Conservation (phyloP, 2,113 vertebrate genomes). For the Psittacara wagleri region DNA sequence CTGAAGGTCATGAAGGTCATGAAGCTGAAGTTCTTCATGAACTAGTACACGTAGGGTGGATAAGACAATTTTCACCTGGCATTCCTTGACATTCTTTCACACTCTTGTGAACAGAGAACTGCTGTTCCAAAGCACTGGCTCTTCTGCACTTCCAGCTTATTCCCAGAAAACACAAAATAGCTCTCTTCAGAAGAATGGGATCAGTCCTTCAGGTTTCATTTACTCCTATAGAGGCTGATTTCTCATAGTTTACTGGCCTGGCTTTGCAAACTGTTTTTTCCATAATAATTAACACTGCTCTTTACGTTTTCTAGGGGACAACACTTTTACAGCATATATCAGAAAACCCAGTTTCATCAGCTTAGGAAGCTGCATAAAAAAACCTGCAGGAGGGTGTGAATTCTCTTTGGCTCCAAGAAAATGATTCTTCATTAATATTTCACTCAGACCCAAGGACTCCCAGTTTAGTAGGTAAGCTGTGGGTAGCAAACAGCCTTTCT, state of each 20-base stretch:
- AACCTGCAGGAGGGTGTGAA: not conserved
- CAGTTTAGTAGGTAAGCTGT: not conserved
- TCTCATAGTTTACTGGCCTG: not conserved
- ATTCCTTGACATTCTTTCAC: not conserved
- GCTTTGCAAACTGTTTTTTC: not conserved
- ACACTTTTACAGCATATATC: not conserved
- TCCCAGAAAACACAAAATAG: not conserved
- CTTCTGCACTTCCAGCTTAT: not conserved
- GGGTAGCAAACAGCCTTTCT: not conserved
- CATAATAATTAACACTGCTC: not conserved
- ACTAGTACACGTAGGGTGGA: accelerated
- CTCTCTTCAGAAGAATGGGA: not conserved
- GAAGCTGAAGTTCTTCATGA: not conserved
- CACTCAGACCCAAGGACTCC: not conserved
- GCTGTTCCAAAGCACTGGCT: not conserved
- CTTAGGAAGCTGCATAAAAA: not conserved
- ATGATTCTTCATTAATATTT: not conserved
- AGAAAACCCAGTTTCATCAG: not conserved
- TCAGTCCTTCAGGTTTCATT: not conserved
- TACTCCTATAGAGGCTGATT: not conserved
- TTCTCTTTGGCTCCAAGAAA: not conserved
- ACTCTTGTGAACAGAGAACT: not conserved
- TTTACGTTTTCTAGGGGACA: not conserved
- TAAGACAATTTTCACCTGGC: not conserved
- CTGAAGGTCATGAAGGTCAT: not conserved